Base-by-base conservation (phyloP, 2,797 vertebrate genomes). In the Danio kyathit region DNA sequence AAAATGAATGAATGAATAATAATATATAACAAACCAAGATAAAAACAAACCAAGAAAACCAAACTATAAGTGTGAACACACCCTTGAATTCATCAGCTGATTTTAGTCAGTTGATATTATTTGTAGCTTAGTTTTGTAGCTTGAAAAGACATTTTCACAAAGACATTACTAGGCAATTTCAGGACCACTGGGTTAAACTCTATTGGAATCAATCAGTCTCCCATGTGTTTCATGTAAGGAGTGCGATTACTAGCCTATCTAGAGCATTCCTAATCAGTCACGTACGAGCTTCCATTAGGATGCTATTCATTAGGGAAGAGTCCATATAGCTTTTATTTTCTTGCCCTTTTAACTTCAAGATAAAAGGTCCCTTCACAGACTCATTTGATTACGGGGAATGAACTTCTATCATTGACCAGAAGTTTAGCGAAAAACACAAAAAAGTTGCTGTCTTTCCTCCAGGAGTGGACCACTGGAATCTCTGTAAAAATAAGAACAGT, bases 401-500 rank as follows among this genome's bases (percentile, higher is more conserved):
- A 87, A 90, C 78, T 84, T 82, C 57, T 89, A 88, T 92, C 88
- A 86, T 75, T 16, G 60, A 81, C 72, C 79, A 84, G 72, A 87
- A 83, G 63, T 76, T 80, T 38, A 66, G 16, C 80, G 29, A 29
- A 29, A 29, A 29, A 29, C 29, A 29, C 56, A 63, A 38, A 65
- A 46, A 46, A 4, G 2, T 13, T 38, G 7, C 44, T 49, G 29
- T 63, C 29, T 75, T 44, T 52, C 86, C 85, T 86, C 80, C 80
- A 85, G 83, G 83, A 79, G 87, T 87, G 81, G 85, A 87, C 87
- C 72, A 63, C 84, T 91, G 83, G 83, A 91, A 91, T 91, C 88
- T 90, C 86, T 91, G 87, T 90, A 85, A 90, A 92, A 91, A 91
- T 87, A 92, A 87, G 88, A 92, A 87, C 89, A 89, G 89, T 91